Evolutionary conservation across 2,113 vertebrate species (phyloP).

Genomic region (Caranx ignobilis): DNA sequence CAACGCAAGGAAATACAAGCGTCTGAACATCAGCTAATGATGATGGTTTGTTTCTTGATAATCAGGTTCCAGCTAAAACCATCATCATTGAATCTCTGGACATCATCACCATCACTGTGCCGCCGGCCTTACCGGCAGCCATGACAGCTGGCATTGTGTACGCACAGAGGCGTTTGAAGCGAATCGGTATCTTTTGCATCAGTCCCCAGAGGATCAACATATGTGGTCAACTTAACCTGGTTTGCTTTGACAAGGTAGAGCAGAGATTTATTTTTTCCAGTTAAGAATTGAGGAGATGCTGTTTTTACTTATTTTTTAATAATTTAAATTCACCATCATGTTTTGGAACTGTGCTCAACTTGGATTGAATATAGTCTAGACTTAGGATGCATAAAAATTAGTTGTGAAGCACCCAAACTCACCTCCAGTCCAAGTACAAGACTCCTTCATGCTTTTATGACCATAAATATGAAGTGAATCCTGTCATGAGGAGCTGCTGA

Average conservation of each 20-base stretch:
- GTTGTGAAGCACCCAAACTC: background rate
- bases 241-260: slow-evolving; percentile 97
- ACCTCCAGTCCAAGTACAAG: background rate
- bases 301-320: background rate
- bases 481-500: background rate
- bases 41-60: background rate
- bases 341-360: background rate
- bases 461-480: slow-evolving; percentile 1
- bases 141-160: slow-evolving; percentile 97
- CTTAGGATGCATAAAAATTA: slow-evolving; percentile 2
- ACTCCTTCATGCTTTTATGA: background rate
- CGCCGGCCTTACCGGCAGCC: slow-evolving; percentile 94
- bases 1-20: background rate
- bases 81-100: slow-evolving; percentile 94
- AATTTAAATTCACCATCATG: background rate
- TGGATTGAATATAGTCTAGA: background rate
- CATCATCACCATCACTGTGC: slow-evolving; percentile 96
- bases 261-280: background rate
- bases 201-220: slow-evolving; percentile 99
- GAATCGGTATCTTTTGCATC: slow-evolving; percentile 95
- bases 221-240: slow-evolving; percentile 95
- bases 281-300: background rate
- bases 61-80: slow-evolving; percentile 85
- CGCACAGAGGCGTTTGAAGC: slow-evolving; percentile 93
- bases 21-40: background rate